Conservation (phyloP, 2,113 vertebrate species). For the Amblyornis subalaris region DNA sequence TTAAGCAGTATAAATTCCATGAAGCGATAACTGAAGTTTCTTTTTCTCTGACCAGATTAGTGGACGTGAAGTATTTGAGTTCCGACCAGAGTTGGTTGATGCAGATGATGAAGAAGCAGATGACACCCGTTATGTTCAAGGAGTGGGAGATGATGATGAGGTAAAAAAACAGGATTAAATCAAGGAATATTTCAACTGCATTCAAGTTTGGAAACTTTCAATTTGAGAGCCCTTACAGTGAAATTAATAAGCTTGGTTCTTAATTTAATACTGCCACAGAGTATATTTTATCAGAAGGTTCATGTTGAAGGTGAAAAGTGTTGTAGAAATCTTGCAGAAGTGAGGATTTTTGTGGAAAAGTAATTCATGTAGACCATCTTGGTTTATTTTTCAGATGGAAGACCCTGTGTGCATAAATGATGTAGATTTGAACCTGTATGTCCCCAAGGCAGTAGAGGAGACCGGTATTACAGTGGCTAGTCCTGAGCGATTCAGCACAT, state of each 20-base stretch:
- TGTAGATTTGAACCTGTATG: constrained; percentile 87
- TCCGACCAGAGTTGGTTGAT: constrained; percentile 90
- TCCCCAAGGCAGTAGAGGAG: constrained; percentile 92
- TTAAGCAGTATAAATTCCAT: neutral
- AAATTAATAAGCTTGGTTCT: neutral
- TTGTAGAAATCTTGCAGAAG: neutral
- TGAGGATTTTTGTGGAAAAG: neutral
- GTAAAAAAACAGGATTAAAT: constrained; percentile 35
- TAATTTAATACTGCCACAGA: neutral
- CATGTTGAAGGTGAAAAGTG: neutral
- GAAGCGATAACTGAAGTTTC: neutral
- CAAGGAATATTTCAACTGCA: neutral
- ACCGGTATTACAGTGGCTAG: constrained; percentile 92
- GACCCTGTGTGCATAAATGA: constrained; percentile 79
- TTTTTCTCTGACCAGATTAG: constrained; percentile 79
- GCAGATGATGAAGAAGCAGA: constrained; percentile 94
- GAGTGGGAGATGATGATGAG: constrained; percentile 71
- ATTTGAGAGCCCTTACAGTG: neutral
- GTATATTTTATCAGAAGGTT: neutral
- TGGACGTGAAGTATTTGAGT: constrained; percentile 95
- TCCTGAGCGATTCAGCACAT: constrained; percentile 83
- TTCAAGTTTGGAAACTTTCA: neutral
- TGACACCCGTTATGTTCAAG: constrained; percentile 80
- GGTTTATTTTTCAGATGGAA: constrained; percentile 67
- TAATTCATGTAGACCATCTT: neutral